Evolutionary conservation across 1,140 invertebrate species (phyloP), one percentile per base, ranked within the genome.

Genomic region (Atta colombica): DNA sequence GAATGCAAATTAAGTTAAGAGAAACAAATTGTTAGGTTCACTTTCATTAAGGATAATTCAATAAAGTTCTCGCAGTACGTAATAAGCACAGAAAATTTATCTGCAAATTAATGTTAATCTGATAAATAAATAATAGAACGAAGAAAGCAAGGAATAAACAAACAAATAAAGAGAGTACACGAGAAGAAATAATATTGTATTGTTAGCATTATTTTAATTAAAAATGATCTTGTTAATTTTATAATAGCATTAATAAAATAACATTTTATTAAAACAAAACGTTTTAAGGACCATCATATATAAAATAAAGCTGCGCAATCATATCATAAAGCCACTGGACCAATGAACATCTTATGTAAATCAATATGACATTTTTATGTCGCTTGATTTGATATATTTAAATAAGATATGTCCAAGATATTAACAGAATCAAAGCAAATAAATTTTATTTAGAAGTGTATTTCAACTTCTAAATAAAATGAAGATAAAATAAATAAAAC

Each of bases 41-140:
- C 35, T n/a, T 31, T n/a, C n/a, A 78, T 66, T 28, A 66, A 45
- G 1, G 25, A 78, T 25, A 53, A 49, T 63, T 63, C 25, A 8
- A 65, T 65, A 31, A 66, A n/a, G 28, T 28, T 65, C 18, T 14
- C 18, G 12, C 28, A 28, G 14, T 45, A 35, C 45, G 39, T 31
- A 78, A 35, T 63, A n/a, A 65, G 10, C 10, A 65, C 25, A 55
- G 45, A 31, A 61, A 65, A 28, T 49, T 66, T 28, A 66, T 31
- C n/a, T 78, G 3, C 12, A 66, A 28, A 78, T 78, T 78, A 78
- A 39, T 7, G 4, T 63, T 16, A 78, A 78, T 65, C 60, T 45
- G 25, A 12, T 28, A 78, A 66, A 66, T 78, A 28, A 8, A 66
- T 65, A 35, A 8, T 16, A 31, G n/a, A 12, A 49, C 14, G 12